These are phyloP conservation scores for Rhagoletis pomonella DNA, from an alignment of 1,140 invertebrate species.

Conservation along the genomic window DNA sequence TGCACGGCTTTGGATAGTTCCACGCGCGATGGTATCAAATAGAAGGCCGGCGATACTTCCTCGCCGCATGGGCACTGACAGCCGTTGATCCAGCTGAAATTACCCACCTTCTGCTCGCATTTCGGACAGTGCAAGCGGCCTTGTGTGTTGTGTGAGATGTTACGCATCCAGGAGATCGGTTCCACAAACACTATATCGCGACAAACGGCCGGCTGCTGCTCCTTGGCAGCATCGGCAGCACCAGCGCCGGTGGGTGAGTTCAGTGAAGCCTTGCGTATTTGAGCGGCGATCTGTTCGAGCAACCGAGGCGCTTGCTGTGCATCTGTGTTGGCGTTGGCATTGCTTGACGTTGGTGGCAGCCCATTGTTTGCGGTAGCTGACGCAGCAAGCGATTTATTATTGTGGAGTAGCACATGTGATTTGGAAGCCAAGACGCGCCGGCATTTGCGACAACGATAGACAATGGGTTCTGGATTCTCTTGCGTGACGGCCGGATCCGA, in stretches of 20 bases:
- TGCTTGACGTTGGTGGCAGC: not conserved
- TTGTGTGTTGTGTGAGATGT: constrained; percentile 80
- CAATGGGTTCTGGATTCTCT: constrained; percentile 85
- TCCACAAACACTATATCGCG: constrained; percentile 86
- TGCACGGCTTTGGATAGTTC: constrained; percentile 90
- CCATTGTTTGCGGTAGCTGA: constrained; percentile 65
- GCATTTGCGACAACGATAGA: constrained; percentile 87
- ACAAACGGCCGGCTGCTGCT: constrained; percentile 74
- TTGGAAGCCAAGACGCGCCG: constrained; percentile 86
- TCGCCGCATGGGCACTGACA: constrained; percentile 89
- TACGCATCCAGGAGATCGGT: constrained; percentile 87
- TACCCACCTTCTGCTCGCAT: constrained; percentile 86
- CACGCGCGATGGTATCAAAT: constrained; percentile 89
- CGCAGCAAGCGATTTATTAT: constrained; percentile 49
- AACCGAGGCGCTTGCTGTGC: constrained; percentile 55
- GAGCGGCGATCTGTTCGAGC: constrained; percentile 69
- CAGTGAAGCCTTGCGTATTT: constrained; percentile 68
- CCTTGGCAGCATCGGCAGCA: not conserved
- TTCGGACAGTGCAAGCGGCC: constrained; percentile 90
- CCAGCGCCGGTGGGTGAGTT: constrained; percentile 33
- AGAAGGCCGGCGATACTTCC: constrained; percentile 89
- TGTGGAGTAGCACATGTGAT: constrained; percentile 84
- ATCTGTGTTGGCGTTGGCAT: not conserved
- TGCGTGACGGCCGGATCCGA: constrained; percentile 85
- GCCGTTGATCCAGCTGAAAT: constrained; percentile 89